Evolutionary conservation across 2,888 invertebrate species (phyloP).

Genomic region (Amblyteles armatorius): DNA sequence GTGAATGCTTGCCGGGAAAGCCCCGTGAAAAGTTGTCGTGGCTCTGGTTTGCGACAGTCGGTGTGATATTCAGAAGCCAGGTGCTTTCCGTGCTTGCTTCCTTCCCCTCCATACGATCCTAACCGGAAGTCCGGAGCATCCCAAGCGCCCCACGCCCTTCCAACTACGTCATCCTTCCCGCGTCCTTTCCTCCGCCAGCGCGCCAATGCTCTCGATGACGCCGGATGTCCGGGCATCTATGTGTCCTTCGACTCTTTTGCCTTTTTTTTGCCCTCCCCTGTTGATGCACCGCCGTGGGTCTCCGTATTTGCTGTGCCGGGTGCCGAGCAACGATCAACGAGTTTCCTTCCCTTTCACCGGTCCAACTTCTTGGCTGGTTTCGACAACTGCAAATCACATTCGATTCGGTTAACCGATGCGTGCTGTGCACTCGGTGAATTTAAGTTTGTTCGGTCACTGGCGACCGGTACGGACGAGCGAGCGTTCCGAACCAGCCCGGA

Average conservation of each 20-base stretch:
- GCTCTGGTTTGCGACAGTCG: constrained; percentile 76
- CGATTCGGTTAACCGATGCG: constrained; percentile 10
- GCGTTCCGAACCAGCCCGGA: neutral
- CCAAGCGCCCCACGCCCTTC: constrained; percentile 79
- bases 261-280: neutral
- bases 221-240: constrained; percentile 65
- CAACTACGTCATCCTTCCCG: constrained; percentile 77
- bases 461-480: neutral
- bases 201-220: constrained; percentile 56
- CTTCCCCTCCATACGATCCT: constrained; percentile 84
- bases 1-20: constrained; percentile 83
- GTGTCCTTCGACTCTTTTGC: constrained; percentile 10
- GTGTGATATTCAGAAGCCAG: constrained; percentile 83
- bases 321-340: neutral
- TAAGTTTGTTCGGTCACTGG: neutral
- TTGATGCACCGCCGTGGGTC: neutral
- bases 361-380: constrained; percentile 8
- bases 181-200: constrained; percentile 69
- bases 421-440: neutral
- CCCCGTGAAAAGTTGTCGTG: constrained; percentile 78
- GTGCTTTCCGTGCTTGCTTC: constrained; percentile 81
- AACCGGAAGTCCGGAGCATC: constrained; percentile 83
- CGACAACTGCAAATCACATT: constrained; percentile 44
- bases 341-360: neutral
- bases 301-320: neutral